Percentiles rank a stretch among this genome's conserved stretches.
Evolutionary conservation across 2,113 vertebrate species (phyloP).

Genomic region (Colius striatus): DNA sequence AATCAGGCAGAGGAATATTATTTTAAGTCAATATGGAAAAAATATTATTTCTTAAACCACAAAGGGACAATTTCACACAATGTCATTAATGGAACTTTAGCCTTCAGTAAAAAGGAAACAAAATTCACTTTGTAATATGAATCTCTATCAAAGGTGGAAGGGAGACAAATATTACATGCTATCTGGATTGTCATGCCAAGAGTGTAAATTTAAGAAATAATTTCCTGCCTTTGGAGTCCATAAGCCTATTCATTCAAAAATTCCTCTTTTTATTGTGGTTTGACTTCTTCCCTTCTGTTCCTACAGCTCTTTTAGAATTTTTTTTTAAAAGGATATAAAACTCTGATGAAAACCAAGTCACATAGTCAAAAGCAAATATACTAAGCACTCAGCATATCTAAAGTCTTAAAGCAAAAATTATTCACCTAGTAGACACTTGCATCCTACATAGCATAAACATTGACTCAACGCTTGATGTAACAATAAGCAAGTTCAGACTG

Average conservation of each 20-base stretch:
- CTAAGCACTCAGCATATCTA: neutral
- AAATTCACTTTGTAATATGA: conserved; percentile 41
- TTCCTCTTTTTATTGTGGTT: neutral
- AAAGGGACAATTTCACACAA: conserved; percentile 41
- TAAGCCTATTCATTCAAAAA: conserved; percentile 1
- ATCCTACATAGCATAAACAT: neutral
- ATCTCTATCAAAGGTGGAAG: conserved; percentile 28
- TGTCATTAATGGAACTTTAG: neutral
- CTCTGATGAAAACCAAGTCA: neutral
- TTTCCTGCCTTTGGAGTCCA: conserved; percentile 34
- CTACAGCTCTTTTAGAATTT: neutral
- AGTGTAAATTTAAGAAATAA: conserved; percentile 25
- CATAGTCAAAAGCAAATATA: neutral
- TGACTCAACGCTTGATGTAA: neutral
- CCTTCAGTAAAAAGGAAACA: conserved; percentile 21
- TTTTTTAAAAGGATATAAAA: neutral
- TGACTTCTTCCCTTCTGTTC: neutral
- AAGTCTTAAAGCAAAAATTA: neutral
- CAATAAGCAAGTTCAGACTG: neutral
- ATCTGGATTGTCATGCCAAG: conserved; percentile 1
- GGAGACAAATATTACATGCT: conserved; percentile 26
- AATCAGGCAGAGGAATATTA: neutral
- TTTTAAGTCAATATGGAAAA: conserved; percentile 48
- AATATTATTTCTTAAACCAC: conserved; percentile 39
- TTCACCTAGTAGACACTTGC: neutral